Conservation (phyloP, 1,140 invertebrate genomes). For the Aleiodes sp. region DNA sequence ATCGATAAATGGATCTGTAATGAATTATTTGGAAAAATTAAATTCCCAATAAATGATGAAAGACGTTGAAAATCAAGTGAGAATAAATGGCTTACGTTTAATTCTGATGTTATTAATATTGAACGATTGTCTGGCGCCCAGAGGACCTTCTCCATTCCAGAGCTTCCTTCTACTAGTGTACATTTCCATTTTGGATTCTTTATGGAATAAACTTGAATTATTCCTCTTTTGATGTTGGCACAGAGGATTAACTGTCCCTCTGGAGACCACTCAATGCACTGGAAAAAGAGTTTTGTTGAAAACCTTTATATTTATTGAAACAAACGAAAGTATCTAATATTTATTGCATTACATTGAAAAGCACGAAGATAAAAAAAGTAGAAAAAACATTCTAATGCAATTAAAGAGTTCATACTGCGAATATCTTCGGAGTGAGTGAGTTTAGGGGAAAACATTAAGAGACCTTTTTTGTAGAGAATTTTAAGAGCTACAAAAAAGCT, state of each 20-base stretch:
- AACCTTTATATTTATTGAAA: background rate
- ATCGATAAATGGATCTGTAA: conserved; percentile 58
- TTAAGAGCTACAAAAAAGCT: too few relatives aligned
- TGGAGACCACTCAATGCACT: conserved; percentile 60
- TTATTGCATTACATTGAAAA: too few relatives aligned
- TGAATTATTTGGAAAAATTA: conserved; percentile 22
- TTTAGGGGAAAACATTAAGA: too few relatives aligned
- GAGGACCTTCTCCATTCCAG: conserved; percentile 52
- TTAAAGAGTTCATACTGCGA: too few relatives aligned
- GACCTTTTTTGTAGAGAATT: too few relatives aligned
- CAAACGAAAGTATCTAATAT: conserved; percentile 21
- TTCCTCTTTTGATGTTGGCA: conserved; percentile 51
- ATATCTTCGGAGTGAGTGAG: too few relatives aligned
- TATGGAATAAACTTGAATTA: conserved; percentile 56
- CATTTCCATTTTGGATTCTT: conserved; percentile 56
- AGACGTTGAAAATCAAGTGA: background rate
- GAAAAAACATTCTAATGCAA: too few relatives aligned
- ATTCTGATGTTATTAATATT: conserved; percentile 54
- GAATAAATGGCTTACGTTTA: conserved; percentile 51
- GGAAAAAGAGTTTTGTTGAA: conserved; percentile 29
- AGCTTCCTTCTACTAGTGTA: conserved; percentile 56
- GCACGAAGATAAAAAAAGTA: too few relatives aligned
- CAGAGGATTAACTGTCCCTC: conserved; percentile 58
- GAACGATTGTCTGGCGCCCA: conserved; percentile 57
- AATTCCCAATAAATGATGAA: background rate